Conservation (phyloP, 2,888 invertebrate species). For the Drosophila mimetica region DNA sequence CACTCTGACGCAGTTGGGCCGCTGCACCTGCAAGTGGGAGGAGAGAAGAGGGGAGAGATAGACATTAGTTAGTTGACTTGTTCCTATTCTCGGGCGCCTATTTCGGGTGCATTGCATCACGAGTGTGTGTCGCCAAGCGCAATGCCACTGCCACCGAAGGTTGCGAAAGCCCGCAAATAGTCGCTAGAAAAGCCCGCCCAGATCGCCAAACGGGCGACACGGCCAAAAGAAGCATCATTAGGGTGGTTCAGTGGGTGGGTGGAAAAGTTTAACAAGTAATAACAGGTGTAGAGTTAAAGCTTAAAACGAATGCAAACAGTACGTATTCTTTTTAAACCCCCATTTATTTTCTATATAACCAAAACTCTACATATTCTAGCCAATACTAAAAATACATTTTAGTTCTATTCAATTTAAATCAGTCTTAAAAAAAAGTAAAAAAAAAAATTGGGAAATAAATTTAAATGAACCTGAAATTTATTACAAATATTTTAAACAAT, state of each 20-base stretch:
- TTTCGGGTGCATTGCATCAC: conserved; percentile 49
- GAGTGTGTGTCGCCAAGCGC: conserved; percentile 47
- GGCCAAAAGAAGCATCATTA: conserved; percentile 2
- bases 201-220: conserved; percentile 7
- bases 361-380: too few species aligned
- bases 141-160: conserved; percentile 46
- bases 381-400: too few species aligned
- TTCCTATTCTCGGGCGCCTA: conserved; percentile 34
- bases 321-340: too few species aligned
- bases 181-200: conserved; percentile 24
- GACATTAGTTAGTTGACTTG: conserved; percentile 20
- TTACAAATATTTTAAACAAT: too few species aligned
- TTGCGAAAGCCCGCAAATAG: conserved; percentile 42
- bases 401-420: too few species aligned
- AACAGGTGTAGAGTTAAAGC: too few species aligned
- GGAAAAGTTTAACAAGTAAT: too few species aligned
- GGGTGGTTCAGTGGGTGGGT: neutral
- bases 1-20: conserved; percentile 47
- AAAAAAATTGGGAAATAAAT: too few species aligned
- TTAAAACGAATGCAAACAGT: too few species aligned
- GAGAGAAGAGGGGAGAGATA: neutral
- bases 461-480: too few species aligned
- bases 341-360: too few species aligned
- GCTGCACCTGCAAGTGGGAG: conserved; percentile 43
- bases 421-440: too few species aligned